Base-by-base conservation (phyloP, 2,113 vertebrate genomes). In the Fukomys damarensis region DNA sequence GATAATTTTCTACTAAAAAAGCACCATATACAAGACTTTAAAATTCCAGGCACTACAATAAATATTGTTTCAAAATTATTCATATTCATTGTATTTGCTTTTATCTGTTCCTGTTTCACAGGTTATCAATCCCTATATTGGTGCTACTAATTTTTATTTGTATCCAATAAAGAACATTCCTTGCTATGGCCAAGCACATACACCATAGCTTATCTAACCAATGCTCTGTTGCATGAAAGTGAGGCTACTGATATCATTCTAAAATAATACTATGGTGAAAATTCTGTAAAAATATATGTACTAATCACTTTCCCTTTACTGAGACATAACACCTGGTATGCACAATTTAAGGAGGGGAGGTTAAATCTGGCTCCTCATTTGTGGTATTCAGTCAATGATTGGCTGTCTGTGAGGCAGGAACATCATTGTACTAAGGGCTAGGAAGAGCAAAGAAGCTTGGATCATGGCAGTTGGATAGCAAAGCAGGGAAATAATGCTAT, bases 1-100 rank as follows among this genome's bases (percentile, higher is more conserved):
- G 68, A 54, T 66, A 13, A 61, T 96, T 93, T 85, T 38, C n/a
- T 88, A 81, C 11, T 76, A 49, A 74, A 41, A 11, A 95, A 91
- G 38, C 6, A 87, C 24, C 32, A 38, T 82, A 70, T 32, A 10
- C 13, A 91, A 88, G 49, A n/a, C 54, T 88, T 66, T 82, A 74
- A 74, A 96, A 46, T 76, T 65, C 14, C 12, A 72, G 17, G 56
- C 52, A 49, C 38, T 91, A 74, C 91, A 94, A 66, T 65, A 66
- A 24, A 49, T 49, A 32, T 30, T 74, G 20, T 41, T 63, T 76
- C 24, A 77, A 16, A 76, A 41, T 49, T 87, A 32, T 82, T 66
- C 30, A 26, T 26, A 59, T 22, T 74, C n/a, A 72, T 52, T 17
- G 0, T 28, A n/a, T 81, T 56, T 93, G 35, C 24, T 56, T 76